phyloP scores from a whole-genome alignment of 2,113 vertebrate species.

The Oncorhynchus clarkii region DNA sequence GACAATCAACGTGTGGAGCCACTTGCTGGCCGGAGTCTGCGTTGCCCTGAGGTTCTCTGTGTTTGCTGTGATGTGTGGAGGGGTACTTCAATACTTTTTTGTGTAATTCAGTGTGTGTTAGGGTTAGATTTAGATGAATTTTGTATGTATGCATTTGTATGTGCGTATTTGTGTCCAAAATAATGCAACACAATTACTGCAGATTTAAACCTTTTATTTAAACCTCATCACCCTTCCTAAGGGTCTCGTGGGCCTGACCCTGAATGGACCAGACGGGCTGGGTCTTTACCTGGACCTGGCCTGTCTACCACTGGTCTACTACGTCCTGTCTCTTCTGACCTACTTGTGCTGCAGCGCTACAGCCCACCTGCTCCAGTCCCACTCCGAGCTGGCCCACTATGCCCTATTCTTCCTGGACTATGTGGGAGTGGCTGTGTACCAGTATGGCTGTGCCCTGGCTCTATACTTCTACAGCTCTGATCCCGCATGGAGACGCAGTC shows the following conservation, averaged over 20 bases:
- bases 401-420: conserved; percentile 87
- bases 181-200: no score
- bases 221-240: conserved; percentile 31
- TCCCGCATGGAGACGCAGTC: conserved; percentile 78
- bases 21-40: conserved; percentile 77
- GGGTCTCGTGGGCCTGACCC: conserved; percentile 71
- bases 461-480: conserved; percentile 85
- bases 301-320: conserved; percentile 82
- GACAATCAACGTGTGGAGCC: conserved; percentile 89
- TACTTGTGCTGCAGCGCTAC: conserved; percentile 85
- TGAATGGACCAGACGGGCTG: conserved; percentile 52
- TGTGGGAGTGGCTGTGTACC: conserved; percentile 83
- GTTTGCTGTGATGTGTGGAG: conserved; percentile 44
- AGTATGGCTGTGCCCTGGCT: conserved; percentile 85
- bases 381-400: conserved; percentile 82
- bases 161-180: background rate
- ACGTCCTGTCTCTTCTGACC: conserved; percentile 77
- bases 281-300: conserved; percentile 58
- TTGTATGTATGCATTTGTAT: background rate
- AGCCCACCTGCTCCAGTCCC: conserved; percentile 87
- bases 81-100: conserved; percentile 37
- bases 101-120: background rate
- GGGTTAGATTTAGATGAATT: background rate
- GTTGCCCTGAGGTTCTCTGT: conserved; percentile 28
- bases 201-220: no score